Evolutionary conservation across 1,140 invertebrate species (phyloP), one percentile per base, ranked within the genome.

Genomic region (Drosophila tristis): DNA sequence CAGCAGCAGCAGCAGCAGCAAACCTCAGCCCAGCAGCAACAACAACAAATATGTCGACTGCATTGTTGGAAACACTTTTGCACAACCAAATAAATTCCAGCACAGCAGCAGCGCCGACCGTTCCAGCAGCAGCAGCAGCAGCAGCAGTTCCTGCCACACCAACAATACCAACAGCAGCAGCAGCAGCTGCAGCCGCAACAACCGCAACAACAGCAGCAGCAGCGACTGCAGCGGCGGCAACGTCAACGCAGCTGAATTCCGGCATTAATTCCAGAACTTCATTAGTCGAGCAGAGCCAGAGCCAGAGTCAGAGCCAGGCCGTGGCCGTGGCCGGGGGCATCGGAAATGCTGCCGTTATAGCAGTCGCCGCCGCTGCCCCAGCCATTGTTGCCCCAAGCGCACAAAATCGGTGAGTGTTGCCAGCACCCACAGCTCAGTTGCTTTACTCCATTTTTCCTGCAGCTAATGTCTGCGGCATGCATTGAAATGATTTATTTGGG

Each of bases 31-130:
- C 59, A 53, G 7, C 66, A 64, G 25, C 56, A 35, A 2, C 77
- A 57, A 25, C 64, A 51, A 29, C 61, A 68, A 59, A 76, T 61
- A 84, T 90, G 77, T 80, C 87, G 72, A 71, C 90, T 77, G 75
- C 90, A 91, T 85, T 91, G 82, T 91, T 91, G 72, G 86, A 80
- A 84, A 86, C 90, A 91, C 84, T 90, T 55, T 87, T 90, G 75
- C 89, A 81, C 74, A 91, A 81, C 85, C 86, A 91, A 85, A 90
- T 91, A 89, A 91, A 91, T 91, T 90, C 90, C 89, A 89, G 68
- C 81, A 67, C 78, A 81, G 65, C 75, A 51, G 58, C 74, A 39
- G 5, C 35, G 43, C 31, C 59, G 49, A 25, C 20, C 15, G 42
- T 54, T 43, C 62, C 56, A 64, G n/a, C 74, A 63, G 29, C 66